Percentiles rank a stretch among this genome's conserved stretches.
Evolutionary conservation across 2,113 vertebrate genomes (phyloP).

Genomic region (Asarcornis scutulata): DNA sequence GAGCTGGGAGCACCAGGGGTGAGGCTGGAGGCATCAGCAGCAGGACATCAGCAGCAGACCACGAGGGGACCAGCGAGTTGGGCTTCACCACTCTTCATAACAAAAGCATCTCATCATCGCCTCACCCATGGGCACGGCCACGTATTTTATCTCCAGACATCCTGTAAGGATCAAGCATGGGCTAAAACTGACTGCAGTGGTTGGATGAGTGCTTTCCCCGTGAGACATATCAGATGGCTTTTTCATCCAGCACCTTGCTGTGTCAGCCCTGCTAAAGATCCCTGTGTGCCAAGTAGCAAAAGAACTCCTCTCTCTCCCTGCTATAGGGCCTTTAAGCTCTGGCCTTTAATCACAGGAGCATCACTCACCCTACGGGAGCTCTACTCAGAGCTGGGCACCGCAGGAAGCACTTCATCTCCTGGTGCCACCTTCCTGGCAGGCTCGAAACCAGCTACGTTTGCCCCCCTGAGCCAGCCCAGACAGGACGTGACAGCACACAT

Average conservation of each 20-base stretch:
- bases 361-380: background rate
- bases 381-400: accelerated
- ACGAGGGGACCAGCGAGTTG: background rate
- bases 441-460: background rate
- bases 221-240: background rate
- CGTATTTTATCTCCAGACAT: background rate
- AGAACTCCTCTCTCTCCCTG: background rate
- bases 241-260: background rate
- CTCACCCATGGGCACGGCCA: accelerated
- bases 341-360: background rate
- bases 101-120: background rate
- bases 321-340: background rate
- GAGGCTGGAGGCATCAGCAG: accelerated
- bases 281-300: background rate
- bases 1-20: accelerated
- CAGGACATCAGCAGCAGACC: background rate
- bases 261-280: background rate
- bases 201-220: background rate
- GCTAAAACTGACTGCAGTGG: background rate
- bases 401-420: background rate
- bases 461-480: background rate
- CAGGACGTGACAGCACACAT: background rate
- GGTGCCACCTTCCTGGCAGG: accelerated
- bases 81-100: background rate
- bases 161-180: background rate